A percentile compares a stretch with the other conserved stretches of the same genome.
phyloP scores from a whole-genome alignment of 2,797 vertebrate species.

The Sebastes miniatus region DNA sequence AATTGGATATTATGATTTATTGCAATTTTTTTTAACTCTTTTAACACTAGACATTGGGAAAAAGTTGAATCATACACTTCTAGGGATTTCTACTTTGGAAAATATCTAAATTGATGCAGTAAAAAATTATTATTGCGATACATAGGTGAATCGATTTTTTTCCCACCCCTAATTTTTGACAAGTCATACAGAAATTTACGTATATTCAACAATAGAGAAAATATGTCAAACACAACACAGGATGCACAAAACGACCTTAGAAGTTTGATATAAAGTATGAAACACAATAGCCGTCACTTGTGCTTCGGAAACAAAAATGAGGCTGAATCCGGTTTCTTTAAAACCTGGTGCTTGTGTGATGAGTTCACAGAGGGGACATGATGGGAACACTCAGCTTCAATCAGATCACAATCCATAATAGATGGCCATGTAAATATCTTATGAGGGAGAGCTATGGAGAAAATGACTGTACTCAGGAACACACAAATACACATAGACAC shows the following conservation, averaged over 20 bases:
- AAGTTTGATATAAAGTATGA: background rate
- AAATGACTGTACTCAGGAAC: constrained; percentile 72
- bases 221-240: background rate
- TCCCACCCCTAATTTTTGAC: too few relatives aligned
- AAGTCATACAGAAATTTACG: background rate
- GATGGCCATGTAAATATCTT: constrained; percentile 82
- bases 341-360: constrained; percentile 30
- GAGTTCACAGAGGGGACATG: constrained; percentile 76
- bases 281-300: background rate
- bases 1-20: accelerated
- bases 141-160: too few relatives aligned
- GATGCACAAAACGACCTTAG: background rate
- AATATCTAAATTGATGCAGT: too few relatives aligned
- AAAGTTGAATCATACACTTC: too few relatives aligned
- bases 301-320: background rate
- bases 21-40: accelerated
- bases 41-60: too few relatives aligned
- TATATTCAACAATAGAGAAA: background rate
- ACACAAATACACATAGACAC: constrained; percentile 33
- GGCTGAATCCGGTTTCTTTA: constrained; percentile 11
- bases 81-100: too few relatives aligned
- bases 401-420: constrained; percentile 84
- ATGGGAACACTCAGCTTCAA: constrained; percentile 84
- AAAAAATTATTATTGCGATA: too few relatives aligned
- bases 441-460: constrained; percentile 81